Conservation (phyloP, 1,140 invertebrate species). For the Zaprionus taronus region DNA sequence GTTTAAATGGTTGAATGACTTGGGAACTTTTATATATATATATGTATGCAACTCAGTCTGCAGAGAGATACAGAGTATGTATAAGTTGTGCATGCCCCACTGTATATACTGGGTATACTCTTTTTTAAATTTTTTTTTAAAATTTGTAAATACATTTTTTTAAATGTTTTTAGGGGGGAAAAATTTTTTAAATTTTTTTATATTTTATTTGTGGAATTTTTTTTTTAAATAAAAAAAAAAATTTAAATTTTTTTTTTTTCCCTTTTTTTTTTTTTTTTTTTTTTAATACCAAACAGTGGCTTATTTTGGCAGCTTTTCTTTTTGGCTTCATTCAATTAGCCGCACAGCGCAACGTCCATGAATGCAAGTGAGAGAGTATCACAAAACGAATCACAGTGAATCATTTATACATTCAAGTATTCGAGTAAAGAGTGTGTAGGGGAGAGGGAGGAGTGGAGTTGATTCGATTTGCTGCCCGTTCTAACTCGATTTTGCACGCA, state of each 20-base stretch:
- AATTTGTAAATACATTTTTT: too few relatives aligned
- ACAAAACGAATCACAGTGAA: slow-evolving; percentile 7
- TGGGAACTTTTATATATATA: too few relatives aligned
- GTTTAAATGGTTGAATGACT: too few relatives aligned
- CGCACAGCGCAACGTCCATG: not conserved
- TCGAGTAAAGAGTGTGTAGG: not conserved
- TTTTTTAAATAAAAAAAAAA: too few relatives aligned
- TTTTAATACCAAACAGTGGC: not conserved
- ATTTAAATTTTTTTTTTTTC: too few relatives aligned
- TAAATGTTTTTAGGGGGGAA: too few relatives aligned
- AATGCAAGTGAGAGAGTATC: slow-evolving; percentile 14
- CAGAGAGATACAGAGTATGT: not conserved
- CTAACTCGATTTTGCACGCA: slow-evolving; percentile 43
- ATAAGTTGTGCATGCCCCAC: not conserved
- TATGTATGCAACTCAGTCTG: not conserved
- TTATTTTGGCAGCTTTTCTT: slow-evolving; percentile 4
- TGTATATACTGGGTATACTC: not conserved
- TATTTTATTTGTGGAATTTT: too few relatives aligned
- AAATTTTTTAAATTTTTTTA: too few relatives aligned
- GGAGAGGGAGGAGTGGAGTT: not conserved
- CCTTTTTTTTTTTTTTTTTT: too few relatives aligned
- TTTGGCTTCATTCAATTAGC: slow-evolving; percentile 6
- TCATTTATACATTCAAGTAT: slow-evolving; percentile 7
- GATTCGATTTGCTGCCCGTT: slow-evolving; percentile 37
- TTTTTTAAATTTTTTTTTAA: too few relatives aligned